Evolutionary conservation across 2,888 invertebrate genomes (phyloP).

Genomic region (Tromatobia lineatoria): DNA sequence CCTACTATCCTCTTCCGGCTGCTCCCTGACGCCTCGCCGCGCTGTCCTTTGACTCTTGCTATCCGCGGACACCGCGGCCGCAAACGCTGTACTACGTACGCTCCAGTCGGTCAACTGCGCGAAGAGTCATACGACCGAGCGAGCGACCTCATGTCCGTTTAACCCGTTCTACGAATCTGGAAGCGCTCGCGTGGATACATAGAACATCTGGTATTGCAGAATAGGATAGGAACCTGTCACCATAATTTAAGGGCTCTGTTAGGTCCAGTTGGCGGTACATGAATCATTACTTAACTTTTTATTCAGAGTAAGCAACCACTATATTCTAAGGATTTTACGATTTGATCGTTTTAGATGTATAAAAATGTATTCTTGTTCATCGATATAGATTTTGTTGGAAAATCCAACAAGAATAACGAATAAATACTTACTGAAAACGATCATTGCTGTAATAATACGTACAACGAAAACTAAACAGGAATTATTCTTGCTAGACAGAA

Average conservation of each 20-base stretch:
- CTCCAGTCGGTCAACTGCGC: constrained; percentile 33
- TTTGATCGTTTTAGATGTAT: no score
- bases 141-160: constrained; percentile 66
- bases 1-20: constrained; percentile 31
- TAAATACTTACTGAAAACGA: no score
- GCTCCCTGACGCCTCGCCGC: constrained; percentile 71
- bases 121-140: constrained; percentile 27
- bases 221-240: constrained; percentile 10
- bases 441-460: no score
- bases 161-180: constrained; percentile 68
- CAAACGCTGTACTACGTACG: constrained; percentile 49
- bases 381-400: no score
- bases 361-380: no score
- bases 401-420: no score
- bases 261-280: background rate
- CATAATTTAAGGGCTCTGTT: background rate
- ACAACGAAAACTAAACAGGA: no score
- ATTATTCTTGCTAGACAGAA: no score
- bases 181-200: constrained; percentile 62
- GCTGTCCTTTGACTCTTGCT: constrained; percentile 75
- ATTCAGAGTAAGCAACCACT: no score
- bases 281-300: background rate
- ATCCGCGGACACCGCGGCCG: constrained; percentile 68
- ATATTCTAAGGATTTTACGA: no score
- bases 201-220: constrained; percentile 12